Evolutionary conservation across 2,797 vertebrate genomes (phyloP), one percentile per base, ranked within the genome.

Genomic region (Chelidonichthys spinosus): DNA sequence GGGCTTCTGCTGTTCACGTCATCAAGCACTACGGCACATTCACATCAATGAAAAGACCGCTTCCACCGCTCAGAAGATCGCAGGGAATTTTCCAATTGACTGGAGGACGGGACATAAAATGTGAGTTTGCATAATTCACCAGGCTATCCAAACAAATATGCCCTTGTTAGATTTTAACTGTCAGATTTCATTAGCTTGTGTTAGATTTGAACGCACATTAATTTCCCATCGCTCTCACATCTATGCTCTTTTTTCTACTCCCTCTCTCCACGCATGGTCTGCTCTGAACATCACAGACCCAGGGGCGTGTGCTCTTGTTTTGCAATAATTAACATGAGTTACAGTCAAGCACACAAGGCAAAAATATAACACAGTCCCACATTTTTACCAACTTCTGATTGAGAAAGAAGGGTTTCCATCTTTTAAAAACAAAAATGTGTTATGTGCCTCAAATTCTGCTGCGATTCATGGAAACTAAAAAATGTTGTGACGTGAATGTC

Each of bases 41-140:
- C 58, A 66, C 79, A 82, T 85, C 64, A 50, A 78, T 58, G 65
- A 84, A 47, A 71, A 64, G 49, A 72, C 7, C 0, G 55, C 72
- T 81, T 84, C 73, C 68, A 39, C 46, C 54, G 15, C 71, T 79
- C 50, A 32, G 68, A 71, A 77, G 69, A 76, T 44, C 53, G 72
- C 10, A 59, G 60, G 81, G 78, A 72, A 79, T 85, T 79, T 82
- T 84, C 61, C 63, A 4, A 73, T 54, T 80, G 77, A 87, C 69
- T 69, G 72, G 73, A 89, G 61, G 76, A 84, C 47, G 35, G 81
- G 72, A 81, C 65, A 81, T 78, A 86, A 86, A 78, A 84, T 65
- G 58, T 25, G 63, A 75, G 76, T 92, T 82, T 90, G 88, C 90
- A 91, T 90, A 92, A 92, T 92, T 91, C 87, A 84, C 79, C 76